Evolutionary conservation across 2,797 vertebrate species (phyloP).

Genomic region (Bradypodion pumilum): DNA sequence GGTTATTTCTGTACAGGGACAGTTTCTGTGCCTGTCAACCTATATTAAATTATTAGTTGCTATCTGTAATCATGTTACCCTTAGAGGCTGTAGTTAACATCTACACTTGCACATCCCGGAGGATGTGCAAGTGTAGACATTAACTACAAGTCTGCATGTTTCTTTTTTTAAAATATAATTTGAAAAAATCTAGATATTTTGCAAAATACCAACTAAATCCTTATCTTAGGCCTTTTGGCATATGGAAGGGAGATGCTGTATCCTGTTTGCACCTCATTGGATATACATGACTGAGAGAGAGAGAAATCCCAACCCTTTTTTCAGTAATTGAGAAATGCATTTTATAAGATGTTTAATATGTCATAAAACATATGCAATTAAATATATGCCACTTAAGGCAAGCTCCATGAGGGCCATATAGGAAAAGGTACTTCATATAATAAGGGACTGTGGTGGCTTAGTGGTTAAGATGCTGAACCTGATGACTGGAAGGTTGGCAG

Average conservation of each 20-base stretch:
- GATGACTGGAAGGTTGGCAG: too few relatives aligned
- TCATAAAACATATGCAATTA: too few relatives aligned
- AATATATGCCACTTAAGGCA: background rate
- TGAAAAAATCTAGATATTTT: too few relatives aligned
- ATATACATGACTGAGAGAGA: background rate
- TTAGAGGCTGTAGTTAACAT: background rate
- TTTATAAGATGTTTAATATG: background rate
- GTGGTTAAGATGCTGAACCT: too few relatives aligned
- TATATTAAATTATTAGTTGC: constrained; percentile 10
- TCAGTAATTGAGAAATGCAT: background rate
- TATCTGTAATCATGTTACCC: background rate
- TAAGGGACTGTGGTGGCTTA: too few relatives aligned
- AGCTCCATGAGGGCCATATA: background rate
- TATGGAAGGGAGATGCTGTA: background rate
- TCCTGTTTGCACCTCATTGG: background rate
- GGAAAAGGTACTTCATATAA: background rate
- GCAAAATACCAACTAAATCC: background rate
- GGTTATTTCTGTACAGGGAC: background rate
- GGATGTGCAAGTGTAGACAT: too few relatives aligned
- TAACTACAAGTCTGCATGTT: too few relatives aligned
- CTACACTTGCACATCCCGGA: background rate
- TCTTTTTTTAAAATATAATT: too few relatives aligned
- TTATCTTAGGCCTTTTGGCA: background rate
- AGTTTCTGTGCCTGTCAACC: constrained; percentile 5
- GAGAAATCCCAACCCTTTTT: background rate